These are phyloP conservation scores for Drosophila mimica DNA, from an alignment of 2,888 invertebrate species.

Conservation along the genomic window DNA sequence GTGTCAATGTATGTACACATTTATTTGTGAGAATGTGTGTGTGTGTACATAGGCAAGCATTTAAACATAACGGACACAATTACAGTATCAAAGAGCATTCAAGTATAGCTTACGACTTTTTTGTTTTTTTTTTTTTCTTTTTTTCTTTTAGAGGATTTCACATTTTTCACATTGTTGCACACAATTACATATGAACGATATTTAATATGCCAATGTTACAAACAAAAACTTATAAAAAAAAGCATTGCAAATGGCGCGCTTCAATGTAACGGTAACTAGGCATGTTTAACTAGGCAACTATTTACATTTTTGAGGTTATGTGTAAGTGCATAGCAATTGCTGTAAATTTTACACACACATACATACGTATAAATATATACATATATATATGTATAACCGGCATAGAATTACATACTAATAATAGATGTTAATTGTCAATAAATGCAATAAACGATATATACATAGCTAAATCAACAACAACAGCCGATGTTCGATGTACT, in stretches of 20 bases:
- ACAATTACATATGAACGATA: conserved; percentile 29
- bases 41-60: conserved; percentile 61
- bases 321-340: conserved; percentile 41
- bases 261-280: conserved; percentile 64
- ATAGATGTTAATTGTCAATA: conserved; percentile 56
- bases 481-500: conserved; percentile 31
- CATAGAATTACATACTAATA: conserved; percentile 43
- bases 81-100: conserved; percentile 69
- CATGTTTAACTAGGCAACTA: conserved; percentile 34
- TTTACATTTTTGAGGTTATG: conserved; percentile 66
- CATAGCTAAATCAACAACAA: conserved; percentile 27
- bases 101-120: conserved; percentile 68
- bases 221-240: conserved; percentile 4
- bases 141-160: conserved; percentile 53
- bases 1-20: conserved; percentile 49
- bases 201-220: conserved; percentile 14
- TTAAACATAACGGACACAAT: conserved; percentile 79
- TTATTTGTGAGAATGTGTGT: conserved; percentile 23
- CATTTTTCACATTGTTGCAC: conserved; percentile 60
- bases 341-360: conserved; percentile 29
- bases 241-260: conserved; percentile 41
- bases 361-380: background rate
- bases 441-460: conserved; percentile 68
- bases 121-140: conserved; percentile 39
- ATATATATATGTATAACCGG: conserved; percentile 16